phyloP scores from a whole-genome alignment of 2,797 vertebrate genomes.

The Neopelma chrysocephalum region DNA sequence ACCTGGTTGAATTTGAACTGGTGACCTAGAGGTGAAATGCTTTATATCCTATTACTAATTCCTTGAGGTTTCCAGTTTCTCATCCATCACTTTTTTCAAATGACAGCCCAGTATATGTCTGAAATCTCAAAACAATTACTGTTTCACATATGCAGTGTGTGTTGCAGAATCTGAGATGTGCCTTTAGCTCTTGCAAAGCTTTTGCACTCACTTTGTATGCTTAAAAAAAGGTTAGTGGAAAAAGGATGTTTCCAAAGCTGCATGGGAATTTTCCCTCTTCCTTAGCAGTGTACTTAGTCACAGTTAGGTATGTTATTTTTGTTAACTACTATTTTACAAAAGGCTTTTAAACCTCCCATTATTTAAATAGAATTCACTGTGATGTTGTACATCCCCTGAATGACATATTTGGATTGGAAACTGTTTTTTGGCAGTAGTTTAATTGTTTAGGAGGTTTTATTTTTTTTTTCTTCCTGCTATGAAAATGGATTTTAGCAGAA shows the following conservation, averaged over 20 bases:
- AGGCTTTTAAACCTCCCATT: background rate
- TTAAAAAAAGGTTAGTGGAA: background rate
- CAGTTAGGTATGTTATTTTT: background rate
- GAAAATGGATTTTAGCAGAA: background rate
- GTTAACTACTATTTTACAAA: background rate
- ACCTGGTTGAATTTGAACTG: slow-evolving; percentile 72
- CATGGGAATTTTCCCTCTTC: background rate
- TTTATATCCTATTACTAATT: slow-evolving; percentile 73
- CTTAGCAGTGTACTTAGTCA: background rate
- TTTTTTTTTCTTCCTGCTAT: background rate
- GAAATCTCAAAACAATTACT: slow-evolving; percentile 63
- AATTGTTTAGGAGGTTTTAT: background rate
- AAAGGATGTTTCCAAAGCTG: background rate
- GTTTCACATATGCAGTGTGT: background rate
- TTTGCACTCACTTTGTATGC: background rate
- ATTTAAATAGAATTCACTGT: background rate
- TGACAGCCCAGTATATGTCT: slow-evolving; percentile 52
- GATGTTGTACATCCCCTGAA: background rate
- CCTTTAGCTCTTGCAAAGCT: background rate
- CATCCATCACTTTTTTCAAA: slow-evolving; percentile 71
- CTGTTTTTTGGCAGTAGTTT: background rate
- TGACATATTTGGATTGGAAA: background rate
- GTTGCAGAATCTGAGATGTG: background rate
- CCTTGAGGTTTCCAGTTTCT: slow-evolving; percentile 69
- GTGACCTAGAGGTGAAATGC: slow-evolving; percentile 72